phyloP scores from a whole-genome alignment of 1,140 invertebrate genomes.

The Meloidogyne chitwoodi region DNA sequence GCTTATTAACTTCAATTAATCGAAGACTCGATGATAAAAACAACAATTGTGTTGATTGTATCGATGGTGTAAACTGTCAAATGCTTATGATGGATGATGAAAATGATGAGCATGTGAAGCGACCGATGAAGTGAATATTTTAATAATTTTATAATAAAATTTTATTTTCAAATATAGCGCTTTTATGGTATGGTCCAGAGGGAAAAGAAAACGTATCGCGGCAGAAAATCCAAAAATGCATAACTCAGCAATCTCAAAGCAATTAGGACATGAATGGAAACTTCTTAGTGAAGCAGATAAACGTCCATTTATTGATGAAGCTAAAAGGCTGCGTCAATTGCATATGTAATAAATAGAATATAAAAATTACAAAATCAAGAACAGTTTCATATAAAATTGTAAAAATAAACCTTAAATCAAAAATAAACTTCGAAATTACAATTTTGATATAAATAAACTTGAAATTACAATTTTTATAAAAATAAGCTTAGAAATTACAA shows the following conservation, averaged over 20 bases:
- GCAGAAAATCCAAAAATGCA: conserved; percentile 96
- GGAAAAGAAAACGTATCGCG: conserved; percentile 72
- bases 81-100: neutral
- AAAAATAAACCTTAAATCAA: neutral
- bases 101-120: conserved; percentile 76
- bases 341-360: conserved; percentile 69
- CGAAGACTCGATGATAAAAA: neutral
- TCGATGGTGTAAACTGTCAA: neutral
- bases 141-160: neutral
- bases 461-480: neutral
- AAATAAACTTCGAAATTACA: neutral
- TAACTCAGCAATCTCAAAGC: conserved; percentile 89
- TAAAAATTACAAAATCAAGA: neutral
- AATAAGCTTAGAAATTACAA: neutral
- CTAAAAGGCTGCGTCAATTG: conserved; percentile 77
- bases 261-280: conserved; percentile 90
- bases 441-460: neutral
- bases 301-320: conserved; percentile 94
- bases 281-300: conserved; percentile 90
- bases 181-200: conserved; percentile 99
- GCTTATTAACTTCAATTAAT: neutral
- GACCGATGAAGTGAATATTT: conserved; percentile 79
- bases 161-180: conserved; percentile 67
- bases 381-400: neutral
- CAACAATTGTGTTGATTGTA: neutral